Conservation (phyloP, 2,113 vertebrate species). For the Xiphophorus hellerii region DNA sequence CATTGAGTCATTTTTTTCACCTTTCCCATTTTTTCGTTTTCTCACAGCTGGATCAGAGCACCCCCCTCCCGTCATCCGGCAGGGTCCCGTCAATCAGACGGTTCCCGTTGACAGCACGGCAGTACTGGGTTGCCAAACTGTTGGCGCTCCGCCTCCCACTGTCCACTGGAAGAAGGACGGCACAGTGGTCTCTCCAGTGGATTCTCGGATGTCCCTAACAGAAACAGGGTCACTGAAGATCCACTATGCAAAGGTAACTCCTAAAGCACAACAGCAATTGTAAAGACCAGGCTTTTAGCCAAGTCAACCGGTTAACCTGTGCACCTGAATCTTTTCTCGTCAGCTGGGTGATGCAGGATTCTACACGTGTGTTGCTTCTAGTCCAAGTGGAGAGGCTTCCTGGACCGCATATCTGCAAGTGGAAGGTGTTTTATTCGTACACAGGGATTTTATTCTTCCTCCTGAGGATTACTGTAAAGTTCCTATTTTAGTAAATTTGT, state of each 20-base stretch:
- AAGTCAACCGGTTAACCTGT: not conserved
- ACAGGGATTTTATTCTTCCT: not conserved
- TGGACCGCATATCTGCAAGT: constrained; percentile 94
- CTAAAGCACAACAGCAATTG: not conserved
- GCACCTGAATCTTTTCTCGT: constrained; percentile 46
- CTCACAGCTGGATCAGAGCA: constrained; percentile 87
- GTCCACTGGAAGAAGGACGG: constrained; percentile 93
- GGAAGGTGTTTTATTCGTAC: constrained; percentile 83
- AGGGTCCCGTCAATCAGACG: constrained; percentile 92
- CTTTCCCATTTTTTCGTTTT: not conserved
- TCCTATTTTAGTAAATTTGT: not conserved
- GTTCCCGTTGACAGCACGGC: constrained; percentile 91
- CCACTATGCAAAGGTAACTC: constrained; percentile 87
- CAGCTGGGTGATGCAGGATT: constrained; percentile 93
- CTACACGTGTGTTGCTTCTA: constrained; percentile 93
- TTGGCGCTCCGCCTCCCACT: constrained; percentile 83
- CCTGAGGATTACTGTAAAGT: rapidly evolving
- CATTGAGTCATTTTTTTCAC: not conserved
- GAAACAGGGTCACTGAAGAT: constrained; percentile 88
- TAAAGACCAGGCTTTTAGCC: not conserved
- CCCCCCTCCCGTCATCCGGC: constrained; percentile 91
- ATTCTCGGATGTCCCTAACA: constrained; percentile 87
- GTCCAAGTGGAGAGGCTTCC: constrained; percentile 91
- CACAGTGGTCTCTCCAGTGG: constrained; percentile 82
- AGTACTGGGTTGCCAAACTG: constrained; percentile 84